Evolutionary conservation across 2,113 vertebrate species (phyloP), one percentile per base, ranked within the genome.

Genomic region (Entosphenus tridentatus): DNA sequence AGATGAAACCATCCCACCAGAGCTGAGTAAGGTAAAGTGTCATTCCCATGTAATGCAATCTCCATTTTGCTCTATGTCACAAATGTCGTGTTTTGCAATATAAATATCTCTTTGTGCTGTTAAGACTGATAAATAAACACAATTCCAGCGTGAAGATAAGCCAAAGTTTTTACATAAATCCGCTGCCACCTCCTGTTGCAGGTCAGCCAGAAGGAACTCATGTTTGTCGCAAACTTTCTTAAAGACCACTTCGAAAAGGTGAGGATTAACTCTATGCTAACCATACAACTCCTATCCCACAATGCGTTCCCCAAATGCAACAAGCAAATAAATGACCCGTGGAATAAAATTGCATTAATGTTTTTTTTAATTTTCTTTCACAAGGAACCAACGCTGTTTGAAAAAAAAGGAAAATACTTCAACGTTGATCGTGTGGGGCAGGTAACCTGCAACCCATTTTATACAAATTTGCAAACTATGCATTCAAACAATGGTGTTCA

Each of bases 221-320:
- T 90, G 0, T 96, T 98, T 79, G 93, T 98, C 73, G 90, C 92
- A 0, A 91, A 96, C 77, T 98, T 98, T 79, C 83, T 98, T 70
- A 89, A 89, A n/a, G 93, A 98, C 71, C 89, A 98, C 76, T 98
- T 98, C 74, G 96, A 89, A 77, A 87, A 95, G 84, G 93, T 97
- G 74, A 80, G 78, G 69, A 6, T 67, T 7, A 9, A 69, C 18
- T 39, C 39, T 5, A 39, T 11, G 13, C 8, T 65, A 16, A 11
- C 11, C 21, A n/a, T 65, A 2, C 62, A 9, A 21, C 62, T 65
- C 21, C 21, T 65, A 21, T 65, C 21, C 21, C 10, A 62, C 8
- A 13, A 3, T 62, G 21, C 21, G 62, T 65, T 39, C 39, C 39
- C 39, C 39, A 39, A 39, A 39, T 39, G 39, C 39, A 39, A 39